These are phyloP conservation scores for Meandrusa payeni DNA, from an alignment of 2,888 invertebrate genomes.

Conservation along the genomic window DNA sequence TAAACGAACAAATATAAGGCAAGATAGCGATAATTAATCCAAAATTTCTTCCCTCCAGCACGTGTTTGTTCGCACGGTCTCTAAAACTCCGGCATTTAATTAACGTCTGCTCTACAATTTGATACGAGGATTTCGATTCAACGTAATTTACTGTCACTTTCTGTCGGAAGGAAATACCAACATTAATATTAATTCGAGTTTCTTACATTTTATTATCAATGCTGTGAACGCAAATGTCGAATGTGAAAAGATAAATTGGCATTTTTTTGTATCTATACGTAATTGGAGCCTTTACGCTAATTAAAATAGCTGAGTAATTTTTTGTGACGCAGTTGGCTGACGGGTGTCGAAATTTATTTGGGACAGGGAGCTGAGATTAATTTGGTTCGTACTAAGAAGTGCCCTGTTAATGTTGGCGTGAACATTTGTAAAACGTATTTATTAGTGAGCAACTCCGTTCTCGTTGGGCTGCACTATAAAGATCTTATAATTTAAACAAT, in stretches of 20 bases:
- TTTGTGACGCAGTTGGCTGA: slow-evolving; percentile 59
- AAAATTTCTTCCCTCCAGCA: slow-evolving; percentile 56
- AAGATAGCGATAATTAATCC: slow-evolving; percentile 62
- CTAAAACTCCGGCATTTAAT: slow-evolving; percentile 54
- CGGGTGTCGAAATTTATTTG: slow-evolving; percentile 67
- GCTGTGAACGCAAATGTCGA: slow-evolving; percentile 41
- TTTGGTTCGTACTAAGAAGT: slow-evolving; percentile 62
- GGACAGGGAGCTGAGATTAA: slow-evolving; percentile 65
- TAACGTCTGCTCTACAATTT: slow-evolving; percentile 49
- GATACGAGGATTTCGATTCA: slow-evolving; percentile 43
- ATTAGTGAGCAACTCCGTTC: slow-evolving; percentile 55
- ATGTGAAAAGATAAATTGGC: slow-evolving; percentile 56
- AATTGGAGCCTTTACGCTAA: slow-evolving; percentile 69
- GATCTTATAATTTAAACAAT: slow-evolving; percentile 58
- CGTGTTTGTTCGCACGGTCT: slow-evolving; percentile 54
- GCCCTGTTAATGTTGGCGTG: slow-evolving; percentile 58
- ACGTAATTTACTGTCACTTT: slow-evolving; percentile 9
- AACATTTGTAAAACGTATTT: slow-evolving; percentile 67
- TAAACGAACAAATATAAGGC: slow-evolving; percentile 52
- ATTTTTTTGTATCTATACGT: slow-evolving; percentile 54
- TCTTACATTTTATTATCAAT: slow-evolving; percentile 16
- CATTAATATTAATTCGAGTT: slow-evolving; percentile 5
- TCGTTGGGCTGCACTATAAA: slow-evolving; percentile 45
- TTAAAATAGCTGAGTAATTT: slow-evolving; percentile 75
- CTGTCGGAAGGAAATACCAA: background rate